Evolutionary conservation across 1,140 invertebrate genomes (phyloP), one percentile per base, ranked within the genome.

Genomic region (Trichomalopsis sarcophagae): DNA sequence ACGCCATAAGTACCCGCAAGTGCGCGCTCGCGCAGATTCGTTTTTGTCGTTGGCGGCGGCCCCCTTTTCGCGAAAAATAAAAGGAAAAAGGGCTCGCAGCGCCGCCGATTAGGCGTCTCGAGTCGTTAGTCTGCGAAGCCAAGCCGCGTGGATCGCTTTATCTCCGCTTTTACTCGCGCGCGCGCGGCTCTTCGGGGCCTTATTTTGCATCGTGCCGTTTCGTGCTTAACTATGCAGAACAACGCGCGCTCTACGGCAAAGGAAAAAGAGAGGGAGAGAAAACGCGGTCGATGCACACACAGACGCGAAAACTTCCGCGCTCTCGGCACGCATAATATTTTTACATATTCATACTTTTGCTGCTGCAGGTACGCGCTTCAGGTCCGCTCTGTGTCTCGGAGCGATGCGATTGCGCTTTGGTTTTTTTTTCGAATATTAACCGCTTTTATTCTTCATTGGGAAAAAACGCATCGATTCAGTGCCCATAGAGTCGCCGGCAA

Each of bases 401-500:
- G 10, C 9, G 40, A 44, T 44, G 9, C 40, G 9, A 44, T 36
- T 36, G 33, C 5, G 40, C 1, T 44, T 44, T 10, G 40, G 40
- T 44, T 10, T 44, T 44, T 44, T 6, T 36, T 3, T 6, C 2
- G 7, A 9, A 44, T 5, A 44, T 44, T 5, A 44, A 44, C 6
- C 7, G 40, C 9, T 44, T 7, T 44, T 44, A 27, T 44, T 9
- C 10, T 44, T 9, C 7, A 10, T 36, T 6, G 33, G 5, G 33
- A 36, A 36, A 36, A 36, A 36, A 36, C 27, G 27, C 27, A 27
- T 27, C 27, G 83, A 86, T 89, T 87, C 86, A 86, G 88, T 87
- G 88, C 88, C 90, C 92, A 91, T 91, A 92, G 90, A 89, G 88
- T n/a, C 62, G 27, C 17, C 85, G 85, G 88, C 87, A 91, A 92